A percentile compares a stretch with the other conserved stretches of the same genome.
Evolutionary conservation across 35 echinoderm and acorn worm species (phyloP).

Genomic region (Heliocidaris tuberculata): DNA sequence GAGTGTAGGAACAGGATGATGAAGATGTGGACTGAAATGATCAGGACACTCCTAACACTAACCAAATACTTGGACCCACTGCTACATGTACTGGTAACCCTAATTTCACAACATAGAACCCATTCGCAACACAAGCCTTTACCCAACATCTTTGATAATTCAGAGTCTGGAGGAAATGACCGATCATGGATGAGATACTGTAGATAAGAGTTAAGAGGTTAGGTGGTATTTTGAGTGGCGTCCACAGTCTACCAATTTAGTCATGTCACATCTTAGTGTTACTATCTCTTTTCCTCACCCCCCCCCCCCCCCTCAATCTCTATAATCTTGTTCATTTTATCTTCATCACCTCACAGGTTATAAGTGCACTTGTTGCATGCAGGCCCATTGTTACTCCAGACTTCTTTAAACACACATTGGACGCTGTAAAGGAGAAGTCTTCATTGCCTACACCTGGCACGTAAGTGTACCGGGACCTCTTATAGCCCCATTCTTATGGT

Average conservation of each 20-base stretch:
- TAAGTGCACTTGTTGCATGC: slow-evolving; percentile 72
- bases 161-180: too few relatives aligned
- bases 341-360: slow-evolving; percentile 52
- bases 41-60: too few relatives aligned
- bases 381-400: slow-evolving; percentile 74
- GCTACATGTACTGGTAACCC: too few relatives aligned
- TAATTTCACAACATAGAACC: too few relatives aligned
- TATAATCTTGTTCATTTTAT: neutral
- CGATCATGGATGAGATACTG: too few relatives aligned
- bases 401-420: slow-evolving; percentile 47
- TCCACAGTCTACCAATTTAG: slow-evolving; percentile 66
- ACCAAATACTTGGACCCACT: too few relatives aligned
- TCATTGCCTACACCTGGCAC: neutral
- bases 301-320: too few relatives aligned
- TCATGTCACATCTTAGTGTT: slow-evolving; percentile 76
- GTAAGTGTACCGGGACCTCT: neutral
- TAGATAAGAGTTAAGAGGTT: slow-evolving; percentile 52
- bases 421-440: slow-evolving; percentile 11
- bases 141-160: too few relatives aligned
- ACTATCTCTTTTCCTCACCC: slow-evolving; percentile 21
- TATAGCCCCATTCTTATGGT: too few relatives aligned
- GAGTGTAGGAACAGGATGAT: too few relatives aligned
- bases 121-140: too few relatives aligned
- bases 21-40: too few relatives aligned
- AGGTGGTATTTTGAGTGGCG: slow-evolving; percentile 76